These are phyloP conservation scores for Drosophila teissieri DNA, from an alignment of 1,140 invertebrate genomes.

Conservation along the genomic window DNA sequence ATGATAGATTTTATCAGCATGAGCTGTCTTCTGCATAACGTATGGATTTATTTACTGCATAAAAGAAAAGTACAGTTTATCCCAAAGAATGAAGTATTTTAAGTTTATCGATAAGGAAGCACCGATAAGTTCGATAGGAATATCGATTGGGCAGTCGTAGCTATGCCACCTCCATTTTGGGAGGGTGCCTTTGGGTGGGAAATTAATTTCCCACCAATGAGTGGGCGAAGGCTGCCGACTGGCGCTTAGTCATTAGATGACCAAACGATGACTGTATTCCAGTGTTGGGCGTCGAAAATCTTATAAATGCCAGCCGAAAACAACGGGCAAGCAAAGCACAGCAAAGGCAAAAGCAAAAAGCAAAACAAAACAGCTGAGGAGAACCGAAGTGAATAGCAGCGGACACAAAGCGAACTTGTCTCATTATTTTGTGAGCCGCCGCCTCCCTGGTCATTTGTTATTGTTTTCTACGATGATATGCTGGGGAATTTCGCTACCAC, in stretches of 20 bases:
- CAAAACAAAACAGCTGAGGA: conserved; percentile 22
- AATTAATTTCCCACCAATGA: conserved; percentile 20
- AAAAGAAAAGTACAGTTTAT: background rate
- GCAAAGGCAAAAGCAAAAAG: background rate
- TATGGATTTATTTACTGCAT: background rate
- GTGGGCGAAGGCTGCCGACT: conserved; percentile 5
- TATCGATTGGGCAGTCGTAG: background rate
- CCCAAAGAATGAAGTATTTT: background rate
- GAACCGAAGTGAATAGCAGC: conserved; percentile 19
- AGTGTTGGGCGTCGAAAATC: conserved; percentile 38
- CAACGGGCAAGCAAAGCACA: conserved; percentile 17
- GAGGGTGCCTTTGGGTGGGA: conserved; percentile 4
- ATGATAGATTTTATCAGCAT: background rate
- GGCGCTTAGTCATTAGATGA: conserved; percentile 53
- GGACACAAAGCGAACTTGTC: conserved; percentile 50
- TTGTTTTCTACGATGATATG: conserved; percentile 44
- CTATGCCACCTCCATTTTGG: background rate
- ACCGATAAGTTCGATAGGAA: background rate
- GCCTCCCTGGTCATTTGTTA: conserved; percentile 34
- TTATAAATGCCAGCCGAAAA: conserved; percentile 44
- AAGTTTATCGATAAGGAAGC: background rate
- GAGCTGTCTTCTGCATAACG: background rate
- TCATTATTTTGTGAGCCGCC: conserved; percentile 64
- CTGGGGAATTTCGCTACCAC: conserved; percentile 35
- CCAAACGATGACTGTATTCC: conserved; percentile 36